Evolutionary conservation across 2,113 vertebrate genomes (phyloP).

Genomic region (Plecotus auritus): DNA sequence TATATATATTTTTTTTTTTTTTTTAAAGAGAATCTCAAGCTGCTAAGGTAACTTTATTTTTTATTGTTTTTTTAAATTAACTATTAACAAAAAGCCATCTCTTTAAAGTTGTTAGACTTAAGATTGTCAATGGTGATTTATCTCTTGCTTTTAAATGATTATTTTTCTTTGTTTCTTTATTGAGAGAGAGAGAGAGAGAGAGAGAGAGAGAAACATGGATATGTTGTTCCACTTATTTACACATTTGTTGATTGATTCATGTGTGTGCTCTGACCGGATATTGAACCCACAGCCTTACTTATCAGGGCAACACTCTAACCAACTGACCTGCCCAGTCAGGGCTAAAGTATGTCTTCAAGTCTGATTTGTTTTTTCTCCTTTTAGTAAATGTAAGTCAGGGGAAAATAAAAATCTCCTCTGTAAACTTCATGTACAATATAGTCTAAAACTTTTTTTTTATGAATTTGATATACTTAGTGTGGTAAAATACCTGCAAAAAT

Average conservation of each 20-base stretch:
- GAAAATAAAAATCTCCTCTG: neutral
- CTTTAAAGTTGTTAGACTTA: neutral
- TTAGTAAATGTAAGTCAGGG: neutral
- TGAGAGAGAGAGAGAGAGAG: no score
- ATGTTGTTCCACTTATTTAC: no score
- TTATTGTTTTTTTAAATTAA: conserved; percentile 26
- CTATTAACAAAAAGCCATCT: neutral
- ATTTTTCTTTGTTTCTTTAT: no score
- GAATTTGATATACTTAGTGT: neutral
- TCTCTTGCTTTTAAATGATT: neutral
- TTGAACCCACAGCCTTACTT: no score
- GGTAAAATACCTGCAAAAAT: neutral
- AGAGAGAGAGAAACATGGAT: no score
- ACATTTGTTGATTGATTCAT: no score
- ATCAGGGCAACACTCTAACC: neutral
- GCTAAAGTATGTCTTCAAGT: neutral
- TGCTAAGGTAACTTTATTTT: conserved; percentile 88
- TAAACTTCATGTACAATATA: neutral
- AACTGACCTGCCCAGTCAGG: neutral
- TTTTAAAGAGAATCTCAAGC: conserved; percentile 93
- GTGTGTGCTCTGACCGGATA: no score
- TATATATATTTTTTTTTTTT: no score
- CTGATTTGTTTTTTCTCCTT: neutral
- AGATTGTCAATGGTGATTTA: neutral
- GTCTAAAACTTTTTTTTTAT: neutral